Conservation (phyloP, 2,797 vertebrate species). For the Neopelma chrysocephalum region DNA sequence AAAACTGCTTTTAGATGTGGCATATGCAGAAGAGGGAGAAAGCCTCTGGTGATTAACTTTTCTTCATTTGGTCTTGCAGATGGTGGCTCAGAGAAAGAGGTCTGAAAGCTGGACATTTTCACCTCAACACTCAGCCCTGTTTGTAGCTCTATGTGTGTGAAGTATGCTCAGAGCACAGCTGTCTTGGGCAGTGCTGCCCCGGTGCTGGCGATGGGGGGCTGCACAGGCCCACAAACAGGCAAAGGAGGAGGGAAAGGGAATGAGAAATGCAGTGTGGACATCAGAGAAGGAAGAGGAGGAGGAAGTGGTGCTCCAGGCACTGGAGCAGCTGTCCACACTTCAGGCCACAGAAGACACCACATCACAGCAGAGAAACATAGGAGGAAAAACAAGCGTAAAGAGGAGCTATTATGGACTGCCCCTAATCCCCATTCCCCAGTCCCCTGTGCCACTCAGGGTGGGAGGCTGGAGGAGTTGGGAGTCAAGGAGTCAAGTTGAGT, state of each 20-base stretch:
- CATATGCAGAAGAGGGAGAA: not conserved
- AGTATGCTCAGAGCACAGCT: not conserved
- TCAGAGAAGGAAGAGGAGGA: not conserved
- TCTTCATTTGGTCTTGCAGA: not conserved
- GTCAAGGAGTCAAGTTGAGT: not conserved
- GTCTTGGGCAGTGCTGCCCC: not conserved
- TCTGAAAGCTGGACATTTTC: not conserved
- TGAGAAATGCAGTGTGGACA: not conserved
- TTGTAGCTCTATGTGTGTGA: not conserved
- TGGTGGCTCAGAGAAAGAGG: not conserved
- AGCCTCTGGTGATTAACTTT: not conserved
- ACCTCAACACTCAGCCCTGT: not conserved
- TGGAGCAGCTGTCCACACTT: not conserved
- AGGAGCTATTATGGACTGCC: not conserved
- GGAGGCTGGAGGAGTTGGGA: not conserved
- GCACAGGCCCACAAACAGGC: too few relatives aligned
- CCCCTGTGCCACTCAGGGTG: accelerated
- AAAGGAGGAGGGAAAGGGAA: not conserved
- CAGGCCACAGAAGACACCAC: not conserved
- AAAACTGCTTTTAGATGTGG: not conserved
- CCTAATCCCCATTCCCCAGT: too few relatives aligned
- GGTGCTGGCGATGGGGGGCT: too few relatives aligned
- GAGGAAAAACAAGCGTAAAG: not conserved
- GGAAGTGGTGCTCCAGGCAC: not conserved
- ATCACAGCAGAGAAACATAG: not conserved